Percentiles rank a stretch among this genome's conserved stretches.
These are phyloP conservation scores for Fregetta grallaria DNA, from an alignment of 2,113 vertebrate species.

Conservation along the genomic window DNA sequence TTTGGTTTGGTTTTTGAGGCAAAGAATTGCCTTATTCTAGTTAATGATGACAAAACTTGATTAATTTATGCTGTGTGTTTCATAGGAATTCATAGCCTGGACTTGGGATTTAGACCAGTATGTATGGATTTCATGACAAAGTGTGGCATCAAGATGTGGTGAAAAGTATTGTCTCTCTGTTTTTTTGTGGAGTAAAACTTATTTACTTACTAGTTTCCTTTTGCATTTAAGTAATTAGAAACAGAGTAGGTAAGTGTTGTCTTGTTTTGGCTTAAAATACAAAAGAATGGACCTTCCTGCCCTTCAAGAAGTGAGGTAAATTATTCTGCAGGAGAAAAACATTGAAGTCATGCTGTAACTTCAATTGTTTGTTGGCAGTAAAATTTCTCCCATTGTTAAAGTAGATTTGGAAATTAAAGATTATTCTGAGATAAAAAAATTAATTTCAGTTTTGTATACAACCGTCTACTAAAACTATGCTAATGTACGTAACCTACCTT, in stretches of 20 bases:
- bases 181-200: not conserved
- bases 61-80: not conserved
- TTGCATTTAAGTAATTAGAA: not conserved
- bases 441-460: not conserved
- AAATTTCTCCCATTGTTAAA: slow-evolving; percentile 18
- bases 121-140: not conserved
- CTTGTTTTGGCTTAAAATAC: not conserved
- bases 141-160: not conserved
- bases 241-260: not conserved
- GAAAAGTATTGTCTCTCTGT: not conserved
- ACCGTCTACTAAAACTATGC: not conserved
- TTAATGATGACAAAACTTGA: not conserved
- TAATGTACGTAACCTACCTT: not conserved
- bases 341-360: not conserved
- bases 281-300: not conserved
- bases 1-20: not conserved
- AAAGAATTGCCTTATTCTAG: not conserved
- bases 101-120: not conserved
- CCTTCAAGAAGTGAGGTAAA: not conserved
- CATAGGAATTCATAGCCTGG: not conserved
- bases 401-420: slow-evolving; percentile 16
- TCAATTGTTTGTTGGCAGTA: not conserved
- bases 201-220: not conserved
- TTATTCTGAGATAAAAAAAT: not conserved
- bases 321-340: not conserved